These are phyloP conservation scores for Popillia japonica DNA, from an alignment of 1,140 invertebrate genomes.

Conservation along the genomic window DNA sequence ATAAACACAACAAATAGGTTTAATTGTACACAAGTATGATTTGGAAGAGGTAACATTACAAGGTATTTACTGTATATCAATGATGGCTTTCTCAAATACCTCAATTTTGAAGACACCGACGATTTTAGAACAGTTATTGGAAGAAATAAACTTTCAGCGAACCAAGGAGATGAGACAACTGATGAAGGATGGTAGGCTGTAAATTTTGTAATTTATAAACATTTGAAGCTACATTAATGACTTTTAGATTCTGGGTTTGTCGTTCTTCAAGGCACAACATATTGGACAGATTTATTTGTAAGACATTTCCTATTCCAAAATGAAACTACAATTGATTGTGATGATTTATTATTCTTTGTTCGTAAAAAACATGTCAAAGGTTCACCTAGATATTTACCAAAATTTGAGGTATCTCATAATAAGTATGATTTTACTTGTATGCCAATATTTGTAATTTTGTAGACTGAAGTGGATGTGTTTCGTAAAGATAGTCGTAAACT, in stretches of 20 bases:
- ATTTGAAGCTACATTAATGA: constrained; percentile 17
- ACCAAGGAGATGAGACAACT: constrained; percentile 89
- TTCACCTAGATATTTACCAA: constrained; percentile 83
- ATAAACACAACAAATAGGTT: background rate
- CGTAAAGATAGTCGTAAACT: constrained; percentile 95
- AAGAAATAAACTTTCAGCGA: constrained; percentile 90
- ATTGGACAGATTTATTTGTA: constrained; percentile 96
- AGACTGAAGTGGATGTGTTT: constrained; percentile 95
- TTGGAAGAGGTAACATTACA: constrained; percentile 23
- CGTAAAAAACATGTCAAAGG: constrained; percentile 89
- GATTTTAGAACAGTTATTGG: constrained; percentile 83
- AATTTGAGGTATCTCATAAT: constrained; percentile 80
- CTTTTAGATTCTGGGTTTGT: constrained; percentile 86
- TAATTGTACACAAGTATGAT: constrained; percentile 25
- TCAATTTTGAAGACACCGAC: constrained; percentile 72
- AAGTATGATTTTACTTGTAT: constrained; percentile 39
- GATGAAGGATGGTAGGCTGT: constrained; percentile 79
- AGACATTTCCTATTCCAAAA: constrained; percentile 92
- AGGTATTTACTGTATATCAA: constrained; percentile 5
- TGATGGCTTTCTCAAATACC: constrained; percentile 68
- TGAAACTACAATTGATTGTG: constrained; percentile 83
- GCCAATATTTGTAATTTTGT: constrained; percentile 51
- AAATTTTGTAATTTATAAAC: background rate
- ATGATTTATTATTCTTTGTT: constrained; percentile 96
- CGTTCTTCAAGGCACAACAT: constrained; percentile 89